These are phyloP conservation scores for Amphibalanus amphitrite DNA, from an alignment of 1,140 invertebrate genomes.

Conservation along the genomic window DNA sequence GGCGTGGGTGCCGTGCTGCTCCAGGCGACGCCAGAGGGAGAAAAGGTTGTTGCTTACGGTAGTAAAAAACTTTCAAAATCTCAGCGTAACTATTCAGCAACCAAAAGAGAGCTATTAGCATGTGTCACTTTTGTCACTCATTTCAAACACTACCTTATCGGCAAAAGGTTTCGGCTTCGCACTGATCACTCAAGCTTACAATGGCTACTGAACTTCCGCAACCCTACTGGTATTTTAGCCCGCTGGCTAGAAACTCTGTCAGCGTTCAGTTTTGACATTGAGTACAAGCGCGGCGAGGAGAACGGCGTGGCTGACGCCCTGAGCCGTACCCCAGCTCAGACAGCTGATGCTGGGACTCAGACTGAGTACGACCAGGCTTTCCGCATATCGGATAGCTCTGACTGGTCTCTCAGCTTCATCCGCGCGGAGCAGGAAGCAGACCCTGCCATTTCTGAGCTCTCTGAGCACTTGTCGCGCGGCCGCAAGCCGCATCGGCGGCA, in stretches of 20 bases:
- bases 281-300: background rate
- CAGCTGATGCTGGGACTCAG: background rate
- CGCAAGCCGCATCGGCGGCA: background rate
- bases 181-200: background rate
- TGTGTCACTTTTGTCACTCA: constrained; percentile 3
- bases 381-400: background rate
- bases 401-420: background rate
- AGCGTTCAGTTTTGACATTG: background rate
- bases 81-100: constrained; percentile 5
- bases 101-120: background rate
- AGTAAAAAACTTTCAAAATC: background rate
- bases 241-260: background rate
- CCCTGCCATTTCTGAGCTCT: background rate
- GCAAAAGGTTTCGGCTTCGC: background rate
- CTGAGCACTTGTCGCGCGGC: background rate
- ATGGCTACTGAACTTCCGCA: background rate
- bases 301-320: background rate
- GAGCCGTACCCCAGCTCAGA: background rate
- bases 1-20: background rate
- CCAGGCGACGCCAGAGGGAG: background rate
- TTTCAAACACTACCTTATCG: background rate
- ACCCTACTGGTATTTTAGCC: background rate
- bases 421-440: background rate
- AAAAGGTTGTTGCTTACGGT: background rate
- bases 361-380: background rate